A percentile compares a stretch with the other conserved stretches of the same genome.
phyloP scores from a whole-genome alignment of 2,797 vertebrate genomes.

The Champsocephalus gunnari region DNA sequence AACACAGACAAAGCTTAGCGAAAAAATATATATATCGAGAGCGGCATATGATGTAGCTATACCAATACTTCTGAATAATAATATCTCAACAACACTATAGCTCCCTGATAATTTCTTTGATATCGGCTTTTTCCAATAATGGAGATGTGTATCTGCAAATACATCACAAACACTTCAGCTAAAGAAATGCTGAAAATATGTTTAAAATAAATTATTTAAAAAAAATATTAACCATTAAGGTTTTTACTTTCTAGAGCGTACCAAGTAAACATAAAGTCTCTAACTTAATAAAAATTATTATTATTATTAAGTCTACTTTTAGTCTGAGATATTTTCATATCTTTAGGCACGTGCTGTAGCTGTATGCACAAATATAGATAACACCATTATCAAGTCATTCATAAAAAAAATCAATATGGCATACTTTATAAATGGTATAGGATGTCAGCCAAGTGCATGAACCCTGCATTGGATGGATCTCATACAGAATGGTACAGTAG shows the following conservation, averaged over 20 bases:
- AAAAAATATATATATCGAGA: not conserved
- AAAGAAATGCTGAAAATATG: no score
- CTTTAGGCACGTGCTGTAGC: not conserved
- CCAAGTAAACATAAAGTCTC: no score
- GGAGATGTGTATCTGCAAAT: no score
- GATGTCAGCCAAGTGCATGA: not conserved
- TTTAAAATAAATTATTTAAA: no score
- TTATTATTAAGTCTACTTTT: not conserved
- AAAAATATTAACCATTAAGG: no score
- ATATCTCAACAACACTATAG: not conserved
- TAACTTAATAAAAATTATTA: not conserved
- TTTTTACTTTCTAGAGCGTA: no score
- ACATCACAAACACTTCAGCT: no score
- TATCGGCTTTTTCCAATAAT: no score
- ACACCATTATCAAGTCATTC: constrained; percentile 1
- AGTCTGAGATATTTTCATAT: no score
- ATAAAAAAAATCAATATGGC: not conserved
- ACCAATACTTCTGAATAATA: not conserved
- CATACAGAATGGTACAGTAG: constrained; percentile 33
- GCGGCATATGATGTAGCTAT: not conserved
- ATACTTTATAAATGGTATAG: no score
- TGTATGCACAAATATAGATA: not conserved
- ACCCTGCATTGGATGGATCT: constrained; percentile 7
- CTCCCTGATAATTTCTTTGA: not conserved
- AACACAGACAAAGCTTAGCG: not conserved